These are phyloP conservation scores for Drosophila kikkawai DNA, from an alignment of 1,140 invertebrate genomes.

Conservation along the genomic window DNA sequence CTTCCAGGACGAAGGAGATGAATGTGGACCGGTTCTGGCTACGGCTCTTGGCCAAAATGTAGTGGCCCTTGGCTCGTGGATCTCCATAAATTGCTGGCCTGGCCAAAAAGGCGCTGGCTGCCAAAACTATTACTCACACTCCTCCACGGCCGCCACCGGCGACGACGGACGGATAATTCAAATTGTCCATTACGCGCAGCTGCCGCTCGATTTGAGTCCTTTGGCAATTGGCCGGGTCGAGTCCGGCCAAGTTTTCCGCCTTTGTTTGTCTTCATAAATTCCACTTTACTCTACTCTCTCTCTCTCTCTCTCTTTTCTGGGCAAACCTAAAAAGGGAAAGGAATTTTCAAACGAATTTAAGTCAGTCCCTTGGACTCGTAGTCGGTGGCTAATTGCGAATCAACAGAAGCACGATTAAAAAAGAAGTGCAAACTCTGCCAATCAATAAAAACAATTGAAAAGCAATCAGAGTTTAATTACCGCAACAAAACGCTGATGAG, in stretches of 20 bases:
- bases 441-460: constrained; percentile 82
- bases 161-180: constrained; percentile 68
- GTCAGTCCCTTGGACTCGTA: constrained; percentile 19
- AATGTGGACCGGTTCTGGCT: constrained; percentile 35
- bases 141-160: constrained; percentile 23
- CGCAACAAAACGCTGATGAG: constrained; percentile 66
- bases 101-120: constrained; percentile 59
- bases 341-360: constrained; percentile 32
- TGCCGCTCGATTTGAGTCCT: constrained; percentile 76
- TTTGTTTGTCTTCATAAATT: constrained; percentile 63
- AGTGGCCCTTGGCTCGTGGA: constrained; percentile 64
- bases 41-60: constrained; percentile 45
- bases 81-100: constrained; percentile 72
- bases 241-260: constrained; percentile 63
- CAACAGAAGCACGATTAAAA: constrained; percentile 44
- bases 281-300: constrained; percentile 13
- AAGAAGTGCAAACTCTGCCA: constrained; percentile 52
- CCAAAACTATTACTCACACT: constrained; percentile 83
- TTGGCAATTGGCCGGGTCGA: constrained; percentile 69
- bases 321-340: constrained; percentile 5
- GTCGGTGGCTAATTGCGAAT: constrained; percentile 51
- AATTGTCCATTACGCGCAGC: constrained; percentile 82
- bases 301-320: not conserved
- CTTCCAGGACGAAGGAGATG: constrained; percentile 58
- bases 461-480: constrained; percentile 82